Percentiles rank a stretch among this genome's conserved stretches.
These are phyloP conservation scores for Equus quagga DNA, from an alignment of 2,113 vertebrate species.

Conservation along the genomic window DNA sequence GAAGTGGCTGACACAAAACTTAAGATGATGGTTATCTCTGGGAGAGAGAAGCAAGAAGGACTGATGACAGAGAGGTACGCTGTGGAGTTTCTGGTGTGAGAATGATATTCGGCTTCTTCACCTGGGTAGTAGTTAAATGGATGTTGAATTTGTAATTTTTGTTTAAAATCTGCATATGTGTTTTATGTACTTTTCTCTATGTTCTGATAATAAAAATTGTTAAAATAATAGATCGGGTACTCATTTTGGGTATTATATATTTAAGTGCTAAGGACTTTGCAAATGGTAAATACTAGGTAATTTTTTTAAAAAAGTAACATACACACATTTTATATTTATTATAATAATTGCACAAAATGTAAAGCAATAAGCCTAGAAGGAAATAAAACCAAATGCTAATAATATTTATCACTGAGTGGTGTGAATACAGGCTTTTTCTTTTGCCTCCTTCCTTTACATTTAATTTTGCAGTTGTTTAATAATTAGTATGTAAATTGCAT, in stretches of 20 bases:
- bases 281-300: background rate
- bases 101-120: background rate
- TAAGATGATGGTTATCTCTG: background rate
- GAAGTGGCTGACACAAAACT: background rate
- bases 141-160: constrained; percentile 20
- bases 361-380: background rate
- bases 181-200: background rate
- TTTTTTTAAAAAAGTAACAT: background rate
- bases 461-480: background rate
- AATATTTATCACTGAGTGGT: background rate
- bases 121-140: background rate
- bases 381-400: background rate
- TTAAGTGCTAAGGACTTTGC: background rate
- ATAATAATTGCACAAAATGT: background rate
- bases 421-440: background rate
- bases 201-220: constrained; percentile 20
- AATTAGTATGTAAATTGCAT: background rate
- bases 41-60: background rate
- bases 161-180: background rate
- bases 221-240: constrained; percentile 34
- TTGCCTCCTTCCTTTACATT: background rate
- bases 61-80: background rate
- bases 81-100: background rate
- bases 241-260: background rate
- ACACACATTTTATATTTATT: background rate